These are phyloP conservation scores for Atta texana DNA, from an alignment of 1,140 invertebrate species.

Conservation along the genomic window DNA sequence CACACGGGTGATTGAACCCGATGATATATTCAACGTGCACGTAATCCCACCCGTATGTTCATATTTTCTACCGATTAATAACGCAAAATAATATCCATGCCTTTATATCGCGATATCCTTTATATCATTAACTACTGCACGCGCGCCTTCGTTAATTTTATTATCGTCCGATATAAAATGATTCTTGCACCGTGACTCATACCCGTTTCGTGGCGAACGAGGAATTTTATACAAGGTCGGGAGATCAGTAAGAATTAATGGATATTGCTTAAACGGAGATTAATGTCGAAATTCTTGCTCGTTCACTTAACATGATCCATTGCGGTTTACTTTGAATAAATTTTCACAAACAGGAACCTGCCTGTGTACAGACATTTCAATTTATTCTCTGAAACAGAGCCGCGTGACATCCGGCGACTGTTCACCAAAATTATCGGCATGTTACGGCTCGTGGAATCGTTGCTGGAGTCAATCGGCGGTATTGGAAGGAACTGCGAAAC, in stretches of 20 bases:
- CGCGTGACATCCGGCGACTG: constrained; percentile 12
- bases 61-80: constrained; percentile 42
- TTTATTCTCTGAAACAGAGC: not conserved
- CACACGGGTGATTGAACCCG: not conserved
- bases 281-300: constrained; percentile 16
- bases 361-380: not conserved
- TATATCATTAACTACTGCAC: not conserved
- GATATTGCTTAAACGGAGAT: not conserved
- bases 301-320: not conserved
- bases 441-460: constrained; percentile 28
- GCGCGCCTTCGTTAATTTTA: constrained; percentile 36
- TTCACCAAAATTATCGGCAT: constrained; percentile 27
- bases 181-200: constrained; percentile 41
- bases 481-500: constrained; percentile 29
- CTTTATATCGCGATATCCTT: not conserved
- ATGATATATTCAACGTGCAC: constrained; percentile 17
- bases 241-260: constrained; percentile 16
- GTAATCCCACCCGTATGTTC: not conserved
- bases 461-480: constrained; percentile 35
- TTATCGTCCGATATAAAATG: constrained; percentile 38
- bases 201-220: constrained; percentile 6
- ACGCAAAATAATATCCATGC: constrained; percentile 9
- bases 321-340: not conserved
- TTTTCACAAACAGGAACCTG: not conserved
- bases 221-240: constrained; percentile 27